Percentiles rank a stretch among this genome's conserved stretches.
phyloP scores from a whole-genome alignment of 2,797 vertebrate species.

The Neosilurus mollespiculum region DNA sequence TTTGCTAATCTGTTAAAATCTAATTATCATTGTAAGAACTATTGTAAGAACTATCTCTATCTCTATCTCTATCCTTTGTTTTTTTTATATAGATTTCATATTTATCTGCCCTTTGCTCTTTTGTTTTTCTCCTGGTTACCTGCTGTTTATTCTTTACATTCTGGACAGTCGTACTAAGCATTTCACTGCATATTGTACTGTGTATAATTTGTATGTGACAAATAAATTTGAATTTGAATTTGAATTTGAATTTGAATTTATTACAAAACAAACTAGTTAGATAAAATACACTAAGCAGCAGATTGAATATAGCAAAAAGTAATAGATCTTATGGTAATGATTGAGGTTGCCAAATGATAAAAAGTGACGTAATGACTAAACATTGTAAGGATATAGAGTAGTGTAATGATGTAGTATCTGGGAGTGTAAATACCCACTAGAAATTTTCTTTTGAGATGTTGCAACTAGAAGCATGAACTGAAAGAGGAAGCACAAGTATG shows the following conservation, averaged over 20 bases:
- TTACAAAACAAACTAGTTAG: not conserved
- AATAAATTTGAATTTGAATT: too few relatives aligned
- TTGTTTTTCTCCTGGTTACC: too few relatives aligned
- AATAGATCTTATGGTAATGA: not conserved
- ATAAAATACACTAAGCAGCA: too few relatives aligned
- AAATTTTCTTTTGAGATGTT: not conserved
- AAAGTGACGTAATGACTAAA: not conserved
- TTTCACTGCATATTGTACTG: too few relatives aligned
- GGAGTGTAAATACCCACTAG: not conserved
- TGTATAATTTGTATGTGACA: too few relatives aligned
- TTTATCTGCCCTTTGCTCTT: too few relatives aligned
- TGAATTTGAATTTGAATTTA: too few relatives aligned
- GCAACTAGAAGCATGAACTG: not conserved
- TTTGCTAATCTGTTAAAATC: not conserved
- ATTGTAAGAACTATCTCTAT: not conserved
- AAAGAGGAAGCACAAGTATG: not conserved
- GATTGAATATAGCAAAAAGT: not conserved
- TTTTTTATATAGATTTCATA: too few relatives aligned
- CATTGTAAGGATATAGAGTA: not conserved
- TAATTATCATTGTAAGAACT: not conserved
- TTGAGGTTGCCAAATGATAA: not conserved
- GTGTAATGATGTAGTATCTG: not conserved
- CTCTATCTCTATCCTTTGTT: too few relatives aligned
- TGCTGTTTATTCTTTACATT: too few relatives aligned
- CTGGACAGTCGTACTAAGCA: too few relatives aligned